Conservation (phyloP, 2,113 vertebrate species). For the Halcyon malimbica region DNA sequence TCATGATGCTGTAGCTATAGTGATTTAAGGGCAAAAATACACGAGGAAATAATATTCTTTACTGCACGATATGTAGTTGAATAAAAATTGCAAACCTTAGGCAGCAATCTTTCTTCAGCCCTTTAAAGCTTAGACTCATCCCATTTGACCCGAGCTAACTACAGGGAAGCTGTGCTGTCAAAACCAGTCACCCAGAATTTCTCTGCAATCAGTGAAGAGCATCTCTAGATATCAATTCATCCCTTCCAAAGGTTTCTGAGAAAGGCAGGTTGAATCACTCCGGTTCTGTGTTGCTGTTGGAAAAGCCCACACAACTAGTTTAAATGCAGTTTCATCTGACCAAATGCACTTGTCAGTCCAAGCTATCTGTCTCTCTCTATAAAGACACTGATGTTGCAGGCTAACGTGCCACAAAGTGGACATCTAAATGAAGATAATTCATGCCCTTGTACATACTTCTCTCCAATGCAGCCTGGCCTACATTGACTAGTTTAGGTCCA, state of each 20-base stretch:
- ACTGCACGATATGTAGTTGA: background rate
- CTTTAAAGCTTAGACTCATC: background rate
- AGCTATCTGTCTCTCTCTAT: background rate
- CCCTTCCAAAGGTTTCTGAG: background rate
- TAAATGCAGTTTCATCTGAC: background rate
- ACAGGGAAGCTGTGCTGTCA: background rate
- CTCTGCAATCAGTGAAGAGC: background rate
- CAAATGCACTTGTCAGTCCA: fast-evolving
- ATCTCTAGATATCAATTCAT: background rate
- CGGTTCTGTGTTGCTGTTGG: background rate
- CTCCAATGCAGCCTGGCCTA: background rate
- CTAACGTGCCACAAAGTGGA: background rate
- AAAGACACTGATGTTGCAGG: background rate
- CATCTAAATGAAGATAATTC: background rate
- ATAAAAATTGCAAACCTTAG: background rate
- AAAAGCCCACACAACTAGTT: background rate
- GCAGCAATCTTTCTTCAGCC: background rate
- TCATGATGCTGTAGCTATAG: background rate
- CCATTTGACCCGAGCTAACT: background rate
- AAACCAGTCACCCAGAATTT: background rate
- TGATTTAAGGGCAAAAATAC: background rate
- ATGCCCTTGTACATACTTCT: background rate
- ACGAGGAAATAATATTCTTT: background rate
- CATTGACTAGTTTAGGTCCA: background rate
- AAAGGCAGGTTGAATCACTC: background rate